phyloP scores from a whole-genome alignment of 1,140 invertebrate genomes.

The Drosophila neocordata region DNA sequence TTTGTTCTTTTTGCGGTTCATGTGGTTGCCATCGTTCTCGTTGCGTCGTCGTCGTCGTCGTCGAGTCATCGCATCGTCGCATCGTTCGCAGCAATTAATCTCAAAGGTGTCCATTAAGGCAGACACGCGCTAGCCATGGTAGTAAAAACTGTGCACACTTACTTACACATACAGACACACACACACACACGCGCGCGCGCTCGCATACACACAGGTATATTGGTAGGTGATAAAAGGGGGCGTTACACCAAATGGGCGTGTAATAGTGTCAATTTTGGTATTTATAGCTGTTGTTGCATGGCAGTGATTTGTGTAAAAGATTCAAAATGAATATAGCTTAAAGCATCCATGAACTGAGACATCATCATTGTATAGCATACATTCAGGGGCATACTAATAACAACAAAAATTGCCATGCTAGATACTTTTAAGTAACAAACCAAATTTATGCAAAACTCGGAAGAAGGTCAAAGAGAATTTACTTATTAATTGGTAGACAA shows the following conservation, averaged over 20 bases:
- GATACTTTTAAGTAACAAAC: too few species aligned
- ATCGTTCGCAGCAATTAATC: slow-evolving; percentile 69
- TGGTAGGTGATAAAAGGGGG: slow-evolving; percentile 4
- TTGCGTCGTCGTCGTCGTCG: slow-evolving; percentile 33
- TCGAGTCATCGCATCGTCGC: slow-evolving; percentile 21
- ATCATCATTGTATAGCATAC: slow-evolving; percentile 1
- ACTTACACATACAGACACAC: background rate
- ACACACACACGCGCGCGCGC: background rate
- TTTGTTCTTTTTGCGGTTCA: slow-evolving; percentile 81
- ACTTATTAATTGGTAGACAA: too few species aligned
- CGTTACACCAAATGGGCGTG: slow-evolving; percentile 42
- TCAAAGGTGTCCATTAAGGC: slow-evolving; percentile 79
- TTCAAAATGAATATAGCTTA: slow-evolving; percentile 12
- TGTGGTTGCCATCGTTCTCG: slow-evolving; percentile 59
- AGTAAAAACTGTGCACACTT: slow-evolving; percentile 41
- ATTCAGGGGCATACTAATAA: slow-evolving; percentile 1
- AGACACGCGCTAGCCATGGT: slow-evolving; percentile 54
- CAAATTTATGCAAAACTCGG: too few species aligned
- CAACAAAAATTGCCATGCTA: too few species aligned
- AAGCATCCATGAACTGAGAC: background rate
- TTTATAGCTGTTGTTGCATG: slow-evolving; percentile 59
- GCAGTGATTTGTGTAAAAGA: slow-evolving; percentile 68
- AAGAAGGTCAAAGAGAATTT: too few species aligned
- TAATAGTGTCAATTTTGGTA: slow-evolving; percentile 77
- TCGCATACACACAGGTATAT: slow-evolving; percentile 22